Percentiles rank a stretch among this genome's conserved stretches.
Evolutionary conservation across 2,113 vertebrate species (phyloP).

Genomic region (Proterorhinus semilunaris): DNA sequence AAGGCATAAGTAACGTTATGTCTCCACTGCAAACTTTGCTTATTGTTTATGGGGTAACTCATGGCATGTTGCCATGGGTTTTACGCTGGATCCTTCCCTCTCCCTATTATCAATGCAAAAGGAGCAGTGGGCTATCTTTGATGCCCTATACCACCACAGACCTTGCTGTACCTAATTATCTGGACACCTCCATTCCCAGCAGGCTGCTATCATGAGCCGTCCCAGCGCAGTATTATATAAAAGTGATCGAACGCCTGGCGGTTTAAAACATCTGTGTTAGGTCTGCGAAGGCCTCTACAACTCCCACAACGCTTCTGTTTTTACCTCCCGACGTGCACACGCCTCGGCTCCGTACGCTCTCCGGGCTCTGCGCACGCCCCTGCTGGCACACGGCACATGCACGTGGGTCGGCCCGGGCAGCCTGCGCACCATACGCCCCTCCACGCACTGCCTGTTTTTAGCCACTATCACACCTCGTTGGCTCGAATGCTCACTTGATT

Average conservation of each 20-base stretch:
- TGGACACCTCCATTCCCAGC: not conserved
- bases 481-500: slow-evolving; percentile 35
- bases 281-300: slow-evolving; percentile 13
- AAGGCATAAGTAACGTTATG: no score
- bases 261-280: slow-evolving; percentile 34
- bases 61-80: no score
- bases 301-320: slow-evolving; percentile 60
- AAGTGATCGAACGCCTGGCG: not conserved
- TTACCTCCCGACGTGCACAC: slow-evolving; percentile 29
- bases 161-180: not conserved
- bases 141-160: not conserved
- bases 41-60: no score
- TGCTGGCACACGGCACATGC: slow-evolving; percentile 24
- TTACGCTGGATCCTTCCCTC: no score
- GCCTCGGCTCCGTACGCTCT: slow-evolving; percentile 33
- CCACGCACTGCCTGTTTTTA: slow-evolving; percentile 56
- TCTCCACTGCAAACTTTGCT: no score
- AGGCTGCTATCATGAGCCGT: not conserved
- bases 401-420: slow-evolving; percentile 46
- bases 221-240: slow-evolving; percentile 11
- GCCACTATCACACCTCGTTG: slow-evolving; percentile 52
- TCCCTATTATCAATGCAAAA: no score
- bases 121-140: no score
- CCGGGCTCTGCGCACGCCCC: slow-evolving; percentile 8
- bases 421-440: slow-evolving; percentile 16